phyloP scores from a whole-genome alignment of 92 coral and sea anemone genomes.

The Actinernus sp. region DNA sequence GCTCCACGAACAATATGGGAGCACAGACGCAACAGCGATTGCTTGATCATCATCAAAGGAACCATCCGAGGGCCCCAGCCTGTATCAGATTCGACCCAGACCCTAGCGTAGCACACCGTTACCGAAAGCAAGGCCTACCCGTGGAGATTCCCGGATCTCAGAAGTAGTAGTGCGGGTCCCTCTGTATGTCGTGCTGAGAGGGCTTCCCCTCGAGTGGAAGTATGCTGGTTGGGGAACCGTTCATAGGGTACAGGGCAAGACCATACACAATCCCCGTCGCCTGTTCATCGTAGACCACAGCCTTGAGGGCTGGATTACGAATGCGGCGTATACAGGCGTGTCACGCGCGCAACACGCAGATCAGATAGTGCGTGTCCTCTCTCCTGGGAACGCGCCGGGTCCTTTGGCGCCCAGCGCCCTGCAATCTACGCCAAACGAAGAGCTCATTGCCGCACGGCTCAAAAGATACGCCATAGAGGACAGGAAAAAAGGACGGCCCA shows the following conservation, averaged over 20 bases:
- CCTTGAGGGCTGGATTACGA: slow-evolving; percentile 28
- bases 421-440: slow-evolving; percentile 12
- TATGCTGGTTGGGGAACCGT: slow-evolving; percentile 25
- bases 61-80: background rate
- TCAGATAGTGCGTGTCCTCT: slow-evolving; percentile 13
- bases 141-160: too few relatives aligned
- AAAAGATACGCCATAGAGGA: slow-evolving; percentile 36
- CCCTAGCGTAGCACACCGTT: slow-evolving; percentile 7
- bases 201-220: slow-evolving; percentile 27
- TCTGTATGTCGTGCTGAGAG: too few relatives aligned
- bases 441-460: slow-evolving; percentile 26
- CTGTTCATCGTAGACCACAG: slow-evolving; percentile 37
- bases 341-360: slow-evolving; percentile 8
- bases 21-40: background rate
- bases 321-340: slow-evolving; percentile 27
- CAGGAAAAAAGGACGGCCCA: slow-evolving; percentile 23
- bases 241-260: too few relatives aligned
- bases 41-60: slow-evolving; percentile 8
- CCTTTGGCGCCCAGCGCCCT: slow-evolving; percentile 15
- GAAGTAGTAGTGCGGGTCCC: too few relatives aligned
- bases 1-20: slow-evolving; percentile 15
- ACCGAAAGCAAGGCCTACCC: slow-evolving; percentile 19
- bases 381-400: slow-evolving; percentile 2
- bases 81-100: slow-evolving; percentile 19
- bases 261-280: too few relatives aligned